A percentile compares a stretch with the other conserved stretches of the same genome.
Evolutionary conservation across 2,888 invertebrate genomes (phyloP).

Genomic region (Tetranychus piercei): DNA sequence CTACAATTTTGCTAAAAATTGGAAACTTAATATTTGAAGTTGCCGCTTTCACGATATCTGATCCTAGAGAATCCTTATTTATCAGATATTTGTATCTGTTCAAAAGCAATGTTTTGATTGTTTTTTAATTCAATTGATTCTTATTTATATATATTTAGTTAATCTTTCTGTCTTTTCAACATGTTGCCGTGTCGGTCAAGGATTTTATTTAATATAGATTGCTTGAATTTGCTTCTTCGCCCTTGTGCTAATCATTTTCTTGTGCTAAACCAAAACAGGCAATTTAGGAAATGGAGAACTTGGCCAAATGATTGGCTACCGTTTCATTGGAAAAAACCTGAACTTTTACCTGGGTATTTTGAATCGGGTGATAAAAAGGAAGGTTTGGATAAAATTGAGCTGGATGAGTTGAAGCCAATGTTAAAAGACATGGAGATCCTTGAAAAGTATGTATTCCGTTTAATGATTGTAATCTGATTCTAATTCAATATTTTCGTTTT

Average conservation of each 20-base stretch:
- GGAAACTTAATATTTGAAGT: too few species aligned
- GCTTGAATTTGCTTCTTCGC: neutral
- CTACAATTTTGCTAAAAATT: too few species aligned
- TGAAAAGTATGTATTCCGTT: conserved; percentile 7
- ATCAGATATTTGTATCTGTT: too few species aligned
- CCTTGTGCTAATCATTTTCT: neutral
- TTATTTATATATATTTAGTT: neutral
- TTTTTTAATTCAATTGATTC: neutral
- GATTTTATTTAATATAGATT: neutral
- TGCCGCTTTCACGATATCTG: too few species aligned
- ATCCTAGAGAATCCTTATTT: too few species aligned
- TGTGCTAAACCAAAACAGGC: neutral
- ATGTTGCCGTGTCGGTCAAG: neutral
- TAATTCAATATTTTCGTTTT: neutral
- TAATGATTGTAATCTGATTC: neutral
- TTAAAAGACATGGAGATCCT: neutral
- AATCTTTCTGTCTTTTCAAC: neutral
- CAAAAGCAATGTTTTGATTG: neutral
- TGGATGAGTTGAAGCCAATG: neutral
- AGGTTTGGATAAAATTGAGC: neutral
- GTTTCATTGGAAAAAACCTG: conserved; percentile 22
- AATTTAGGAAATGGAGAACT: neutral
- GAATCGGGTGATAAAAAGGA: conserved; percentile 19
- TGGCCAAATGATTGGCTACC: conserved; percentile 25
- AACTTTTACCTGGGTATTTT: conserved; percentile 16